Evolutionary conservation across 1,140 invertebrate species (phyloP).

Genomic region (Hyphantria cunea): DNA sequence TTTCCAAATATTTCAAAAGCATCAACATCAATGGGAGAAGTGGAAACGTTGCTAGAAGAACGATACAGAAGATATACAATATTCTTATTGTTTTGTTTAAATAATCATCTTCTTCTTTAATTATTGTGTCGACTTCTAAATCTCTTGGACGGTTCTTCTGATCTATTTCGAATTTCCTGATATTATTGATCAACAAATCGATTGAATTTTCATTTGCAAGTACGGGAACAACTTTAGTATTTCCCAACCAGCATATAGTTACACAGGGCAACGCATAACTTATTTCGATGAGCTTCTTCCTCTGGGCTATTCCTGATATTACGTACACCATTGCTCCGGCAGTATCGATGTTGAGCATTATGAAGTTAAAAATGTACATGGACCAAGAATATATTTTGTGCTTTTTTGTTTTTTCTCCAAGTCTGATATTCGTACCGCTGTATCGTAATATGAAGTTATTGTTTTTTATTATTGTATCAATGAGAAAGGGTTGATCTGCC

Average conservation of each 20-base stretch:
- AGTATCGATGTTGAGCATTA: constrained; percentile 38
- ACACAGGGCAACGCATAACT: constrained; percentile 42
- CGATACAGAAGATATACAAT: constrained; percentile 16
- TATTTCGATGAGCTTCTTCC: constrained; percentile 35
- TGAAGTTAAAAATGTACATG: constrained; percentile 37
- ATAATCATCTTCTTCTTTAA: constrained; percentile 36
- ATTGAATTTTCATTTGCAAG: constrained; percentile 24
- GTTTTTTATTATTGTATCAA: too few species aligned
- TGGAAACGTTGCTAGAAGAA: constrained; percentile 28
- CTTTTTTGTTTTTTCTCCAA: constrained; percentile 10
- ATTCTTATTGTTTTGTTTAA: constrained; percentile 31
- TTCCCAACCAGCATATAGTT: constrained; percentile 22
- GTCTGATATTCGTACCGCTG: constrained; percentile 34
- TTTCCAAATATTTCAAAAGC: constrained; percentile 34
- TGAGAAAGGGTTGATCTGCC: too few species aligned
- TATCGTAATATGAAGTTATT: not conserved
- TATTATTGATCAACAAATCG: constrained; percentile 25
- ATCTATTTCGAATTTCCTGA: constrained; percentile 30
- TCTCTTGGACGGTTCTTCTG: not conserved
- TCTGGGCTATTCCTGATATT: constrained; percentile 19
- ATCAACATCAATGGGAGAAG: constrained; percentile 34
- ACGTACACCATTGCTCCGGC: constrained; percentile 33
- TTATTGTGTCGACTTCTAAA: constrained; percentile 22
- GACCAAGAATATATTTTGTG: constrained; percentile 20
- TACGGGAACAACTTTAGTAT: constrained; percentile 31